A percentile compares a stretch with the other conserved stretches of the same genome.
Conservation (phyloP, 2,888 invertebrate species). For the Drosophila sordidula region DNA sequence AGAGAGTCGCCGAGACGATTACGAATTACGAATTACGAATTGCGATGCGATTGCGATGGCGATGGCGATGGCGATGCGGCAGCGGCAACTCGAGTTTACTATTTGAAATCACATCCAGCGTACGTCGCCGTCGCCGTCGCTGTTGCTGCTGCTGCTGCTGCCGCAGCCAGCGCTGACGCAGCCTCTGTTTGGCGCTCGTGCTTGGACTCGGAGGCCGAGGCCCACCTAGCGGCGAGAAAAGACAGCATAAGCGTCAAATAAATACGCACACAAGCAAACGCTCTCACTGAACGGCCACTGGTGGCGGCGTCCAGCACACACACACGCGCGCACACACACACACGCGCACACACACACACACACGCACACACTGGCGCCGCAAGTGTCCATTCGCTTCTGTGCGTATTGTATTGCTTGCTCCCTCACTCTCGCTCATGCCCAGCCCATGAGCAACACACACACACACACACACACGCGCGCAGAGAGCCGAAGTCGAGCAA, state of each 20-base stretch:
- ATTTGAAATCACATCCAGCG: slow-evolving; percentile 72
- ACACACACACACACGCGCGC: slow-evolving; percentile 2
- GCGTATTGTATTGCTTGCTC: slow-evolving; percentile 68
- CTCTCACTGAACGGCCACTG: slow-evolving; percentile 24
- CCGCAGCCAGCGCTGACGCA: slow-evolving; percentile 17
- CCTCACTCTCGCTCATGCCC: slow-evolving; percentile 57
- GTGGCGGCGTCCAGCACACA: slow-evolving; percentile 17
- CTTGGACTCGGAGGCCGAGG: slow-evolving; percentile 45
- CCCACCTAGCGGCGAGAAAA: slow-evolving; percentile 47
- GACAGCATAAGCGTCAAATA: slow-evolving; percentile 37
- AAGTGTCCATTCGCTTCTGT: slow-evolving; percentile 71
- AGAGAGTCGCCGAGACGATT: slow-evolving; percentile 41
- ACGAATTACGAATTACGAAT: slow-evolving; percentile 53
- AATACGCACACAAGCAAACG: slow-evolving; percentile 21
- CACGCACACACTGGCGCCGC: slow-evolving; percentile 40
- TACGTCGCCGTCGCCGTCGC: slow-evolving; percentile 55
- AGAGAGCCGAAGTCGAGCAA: slow-evolving; percentile 37
- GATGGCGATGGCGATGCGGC: slow-evolving; percentile 78
- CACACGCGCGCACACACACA: slow-evolving; percentile 25
- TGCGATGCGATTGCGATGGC: slow-evolving; percentile 70
- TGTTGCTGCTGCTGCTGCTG: slow-evolving; percentile 31
- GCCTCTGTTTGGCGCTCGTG: slow-evolving; percentile 62
- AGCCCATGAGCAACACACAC: slow-evolving; percentile 50
- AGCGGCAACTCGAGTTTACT: slow-evolving; percentile 75
- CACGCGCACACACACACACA: slow-evolving; percentile 22